These are phyloP conservation scores for Cheilosia pagana DNA, from an alignment of 2,888 invertebrate genomes.

Conservation along the genomic window DNA sequence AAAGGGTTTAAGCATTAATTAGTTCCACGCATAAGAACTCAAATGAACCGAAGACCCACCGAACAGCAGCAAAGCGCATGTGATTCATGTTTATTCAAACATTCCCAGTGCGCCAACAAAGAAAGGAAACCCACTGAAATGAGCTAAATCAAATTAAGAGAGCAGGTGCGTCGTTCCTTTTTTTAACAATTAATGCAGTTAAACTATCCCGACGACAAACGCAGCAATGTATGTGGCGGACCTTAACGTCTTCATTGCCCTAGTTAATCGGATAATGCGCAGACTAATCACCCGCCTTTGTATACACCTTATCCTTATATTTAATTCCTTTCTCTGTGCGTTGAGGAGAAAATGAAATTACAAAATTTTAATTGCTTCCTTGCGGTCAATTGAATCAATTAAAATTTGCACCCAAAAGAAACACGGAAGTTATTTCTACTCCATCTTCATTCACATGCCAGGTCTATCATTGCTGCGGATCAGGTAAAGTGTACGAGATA, in stretches of 20 bases:
- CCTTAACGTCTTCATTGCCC: slow-evolving; percentile 13
- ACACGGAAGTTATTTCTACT: slow-evolving; percentile 11
- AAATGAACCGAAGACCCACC: slow-evolving; percentile 12
- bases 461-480: neutral
- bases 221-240: neutral
- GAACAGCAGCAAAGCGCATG: slow-evolving; percentile 29
- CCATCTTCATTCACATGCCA: neutral
- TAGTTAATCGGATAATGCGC: slow-evolving; percentile 59
- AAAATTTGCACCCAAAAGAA: slow-evolving; percentile 52
- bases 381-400: slow-evolving; percentile 75
- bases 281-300: slow-evolving; percentile 69
- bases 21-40: slow-evolving; percentile 65
- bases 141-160: slow-evolving; percentile 60
- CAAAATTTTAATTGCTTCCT: slow-evolving; percentile 63
- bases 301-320: slow-evolving; percentile 33
- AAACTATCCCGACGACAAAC: slow-evolving; percentile 22
- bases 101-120: slow-evolving; percentile 12
- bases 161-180: slow-evolving; percentile 22
- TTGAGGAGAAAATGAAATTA: slow-evolving; percentile 54
- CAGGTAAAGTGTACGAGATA: slow-evolving; percentile 48
- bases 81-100: slow-evolving; percentile 73
- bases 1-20: slow-evolving; percentile 65
- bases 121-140: slow-evolving; percentile 43
- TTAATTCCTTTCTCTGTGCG: slow-evolving; percentile 21
- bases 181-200: slow-evolving; percentile 42